phyloP scores from a whole-genome alignment of 1,140 invertebrate species.

The Nymphalis io region DNA sequence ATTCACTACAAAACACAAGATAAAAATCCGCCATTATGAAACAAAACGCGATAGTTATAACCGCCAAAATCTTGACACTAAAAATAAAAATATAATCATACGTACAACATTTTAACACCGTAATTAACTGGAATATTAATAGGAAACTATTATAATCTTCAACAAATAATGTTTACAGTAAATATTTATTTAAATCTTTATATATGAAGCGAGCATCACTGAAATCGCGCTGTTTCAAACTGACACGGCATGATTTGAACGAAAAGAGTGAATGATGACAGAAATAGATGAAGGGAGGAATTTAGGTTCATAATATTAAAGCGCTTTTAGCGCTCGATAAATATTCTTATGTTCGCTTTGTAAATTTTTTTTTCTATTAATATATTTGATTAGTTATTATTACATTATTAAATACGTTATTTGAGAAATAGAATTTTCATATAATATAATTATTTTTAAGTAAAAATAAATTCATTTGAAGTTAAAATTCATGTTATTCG shows the following conservation, averaged over 20 bases:
- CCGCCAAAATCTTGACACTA: constrained; percentile 42
- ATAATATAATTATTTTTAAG: too few species aligned
- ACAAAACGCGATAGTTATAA: constrained; percentile 27
- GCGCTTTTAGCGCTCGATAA: constrained; percentile 43
- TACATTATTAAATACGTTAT: too few species aligned
- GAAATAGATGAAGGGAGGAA: constrained; percentile 70
- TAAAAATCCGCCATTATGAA: constrained; percentile 31
- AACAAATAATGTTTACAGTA: constrained; percentile 1
- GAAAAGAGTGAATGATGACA: constrained; percentile 64
- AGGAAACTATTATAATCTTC: background rate
- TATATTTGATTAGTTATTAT: background rate
- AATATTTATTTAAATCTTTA: background rate
- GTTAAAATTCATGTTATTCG: background rate
- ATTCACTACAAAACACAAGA: constrained; percentile 9
- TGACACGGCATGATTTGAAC: constrained; percentile 55
- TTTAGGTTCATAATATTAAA: constrained; percentile 29
- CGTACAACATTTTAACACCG: constrained; percentile 15
- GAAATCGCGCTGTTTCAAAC: constrained; percentile 43
- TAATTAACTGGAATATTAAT: background rate
- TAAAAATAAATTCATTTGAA: background rate
- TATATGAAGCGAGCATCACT: constrained; percentile 20
- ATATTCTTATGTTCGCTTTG: background rate
- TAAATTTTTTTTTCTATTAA: background rate
- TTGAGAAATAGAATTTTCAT: too few species aligned
- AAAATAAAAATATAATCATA: constrained; percentile 3